phyloP scores from a whole-genome alignment of 2,113 vertebrate genomes.

The Cinclus cinclus region DNA sequence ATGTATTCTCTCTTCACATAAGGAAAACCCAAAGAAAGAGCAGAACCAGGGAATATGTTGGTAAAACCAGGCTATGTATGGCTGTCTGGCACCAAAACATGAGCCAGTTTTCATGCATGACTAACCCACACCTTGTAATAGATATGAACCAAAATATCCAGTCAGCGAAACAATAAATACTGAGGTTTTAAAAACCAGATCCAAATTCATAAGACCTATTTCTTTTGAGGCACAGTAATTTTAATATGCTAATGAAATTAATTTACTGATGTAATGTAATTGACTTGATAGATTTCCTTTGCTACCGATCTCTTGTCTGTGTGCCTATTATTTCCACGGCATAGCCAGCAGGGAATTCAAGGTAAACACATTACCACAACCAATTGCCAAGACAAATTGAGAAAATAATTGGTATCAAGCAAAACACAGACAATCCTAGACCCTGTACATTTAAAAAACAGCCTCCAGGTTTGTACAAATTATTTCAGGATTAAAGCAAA shows the following conservation, averaged over 20 bases:
- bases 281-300: background rate
- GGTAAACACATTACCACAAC: background rate
- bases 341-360: background rate
- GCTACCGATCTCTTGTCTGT: background rate
- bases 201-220: background rate
- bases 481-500: constrained; percentile 27
- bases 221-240: background rate
- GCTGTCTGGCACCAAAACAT: background rate
- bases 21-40: background rate
- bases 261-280: background rate
- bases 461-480: background rate
- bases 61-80: background rate
- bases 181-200: background rate
- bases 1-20: background rate
- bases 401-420: constrained; percentile 26
- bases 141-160: background rate
- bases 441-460: background rate
- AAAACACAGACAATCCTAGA: background rate
- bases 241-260: background rate
- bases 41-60: background rate
- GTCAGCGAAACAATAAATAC: background rate
- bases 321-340: background rate
- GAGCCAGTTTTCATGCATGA: background rate
- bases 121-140: background rate
- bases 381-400: constrained; percentile 19